Conservation (phyloP, 92 coral and sea anemone species). For the Diadumene lineata region DNA sequence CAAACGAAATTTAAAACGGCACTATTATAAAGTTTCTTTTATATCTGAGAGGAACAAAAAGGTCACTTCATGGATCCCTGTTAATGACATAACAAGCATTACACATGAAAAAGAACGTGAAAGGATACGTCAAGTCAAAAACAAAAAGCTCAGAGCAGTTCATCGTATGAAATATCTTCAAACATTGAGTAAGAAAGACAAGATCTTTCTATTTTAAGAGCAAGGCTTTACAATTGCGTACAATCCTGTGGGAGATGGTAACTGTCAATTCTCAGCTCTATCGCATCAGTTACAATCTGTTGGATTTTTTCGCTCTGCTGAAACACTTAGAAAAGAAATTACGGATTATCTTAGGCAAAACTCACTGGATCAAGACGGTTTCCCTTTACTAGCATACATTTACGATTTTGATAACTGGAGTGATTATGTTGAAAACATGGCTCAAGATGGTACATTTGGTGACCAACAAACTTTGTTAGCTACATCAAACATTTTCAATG, state of each 20-base stretch:
- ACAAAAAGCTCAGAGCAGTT: background rate
- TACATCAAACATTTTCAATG: slow-evolving; percentile 22
- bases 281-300: slow-evolving; percentile 15
- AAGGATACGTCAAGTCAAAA: slow-evolving; percentile 1
- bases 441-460: slow-evolving; percentile 22
- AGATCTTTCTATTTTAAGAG: background rate
- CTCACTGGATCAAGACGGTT: slow-evolving; percentile 18
- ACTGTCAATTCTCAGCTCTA: slow-evolving; percentile 43
- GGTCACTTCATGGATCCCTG: slow-evolving; percentile 33
- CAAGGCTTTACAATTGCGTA: slow-evolving; percentile 6
- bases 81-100: slow-evolving; percentile 46
- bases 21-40: slow-evolving; percentile 13
- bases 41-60: background rate
- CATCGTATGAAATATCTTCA: background rate
- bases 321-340: slow-evolving; percentile 30
- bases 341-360: slow-evolving; percentile 21
- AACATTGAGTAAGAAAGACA: background rate
- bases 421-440: slow-evolving; percentile 17
- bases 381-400: slow-evolving; percentile 20
- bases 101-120: slow-evolving; percentile 32
- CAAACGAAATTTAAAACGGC: slow-evolving; percentile 2
- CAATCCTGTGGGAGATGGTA: slow-evolving; percentile 39
- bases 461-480: slow-evolving; percentile 36
- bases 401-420: slow-evolving; percentile 13
- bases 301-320: slow-evolving; percentile 28